phyloP scores from a whole-genome alignment of 1,140 invertebrate species.

The Drosophila sulfurigaster region DNA sequence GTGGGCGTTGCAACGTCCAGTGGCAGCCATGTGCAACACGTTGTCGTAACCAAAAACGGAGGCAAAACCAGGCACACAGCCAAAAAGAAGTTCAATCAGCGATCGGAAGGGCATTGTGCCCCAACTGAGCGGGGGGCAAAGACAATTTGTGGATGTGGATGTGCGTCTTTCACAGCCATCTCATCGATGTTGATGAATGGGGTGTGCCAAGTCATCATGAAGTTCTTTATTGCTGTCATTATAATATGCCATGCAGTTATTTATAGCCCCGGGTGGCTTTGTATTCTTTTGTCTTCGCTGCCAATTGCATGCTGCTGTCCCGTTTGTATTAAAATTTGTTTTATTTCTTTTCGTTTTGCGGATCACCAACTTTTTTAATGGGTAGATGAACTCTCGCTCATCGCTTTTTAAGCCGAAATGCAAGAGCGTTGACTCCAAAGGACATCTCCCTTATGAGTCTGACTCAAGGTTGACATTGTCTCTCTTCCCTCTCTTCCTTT shows the following conservation, averaged over 20 bases:
- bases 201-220: constrained; percentile 75
- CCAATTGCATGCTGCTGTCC: constrained; percentile 35
- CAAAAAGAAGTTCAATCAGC: constrained; percentile 68
- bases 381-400: constrained; percentile 68
- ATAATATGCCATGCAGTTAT: constrained; percentile 72
- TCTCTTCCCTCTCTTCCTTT: neutral
- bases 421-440: constrained; percentile 39
- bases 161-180: constrained; percentile 36
- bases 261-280: constrained; percentile 63
- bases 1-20: constrained; percentile 35
- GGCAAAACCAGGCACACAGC: constrained; percentile 39
- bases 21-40: constrained; percentile 73
- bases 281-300: constrained; percentile 22
- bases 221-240: constrained; percentile 81
- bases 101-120: constrained; percentile 28
- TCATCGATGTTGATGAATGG: constrained; percentile 78
- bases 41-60: constrained; percentile 64
- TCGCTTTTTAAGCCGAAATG: neutral
- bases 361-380: constrained; percentile 21
- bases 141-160: neutral
- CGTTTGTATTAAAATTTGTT: constrained; percentile 29
- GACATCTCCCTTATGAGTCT: constrained; percentile 1
- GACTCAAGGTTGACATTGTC: constrained; percentile 65
- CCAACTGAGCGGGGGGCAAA: constrained; percentile 2
- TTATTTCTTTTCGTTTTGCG: constrained; percentile 6